A percentile compares a stretch with the other conserved stretches of the same genome.
Conservation (phyloP, 2,113 vertebrate species). For the Tapirus terrestris region DNA sequence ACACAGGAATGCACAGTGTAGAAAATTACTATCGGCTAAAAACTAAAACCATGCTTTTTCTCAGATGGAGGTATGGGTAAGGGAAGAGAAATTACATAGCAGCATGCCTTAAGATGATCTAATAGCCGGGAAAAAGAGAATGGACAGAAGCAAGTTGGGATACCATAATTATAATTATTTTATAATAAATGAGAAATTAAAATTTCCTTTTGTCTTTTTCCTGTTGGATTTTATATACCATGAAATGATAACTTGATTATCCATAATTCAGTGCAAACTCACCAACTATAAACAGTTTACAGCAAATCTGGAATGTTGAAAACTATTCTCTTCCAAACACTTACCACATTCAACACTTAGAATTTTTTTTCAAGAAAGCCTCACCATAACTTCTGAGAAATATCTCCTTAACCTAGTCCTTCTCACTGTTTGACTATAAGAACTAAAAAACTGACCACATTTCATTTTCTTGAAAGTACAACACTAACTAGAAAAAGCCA, state of each 20-base stretch:
- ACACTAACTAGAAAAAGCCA: background rate
- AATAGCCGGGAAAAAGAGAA: background rate
- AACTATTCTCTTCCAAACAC: background rate
- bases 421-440: constrained; percentile 12
- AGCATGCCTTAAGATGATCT: constrained; percentile 24
- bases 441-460: background rate
- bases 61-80: background rate
- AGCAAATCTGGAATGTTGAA: background rate
- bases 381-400: constrained; percentile 40
- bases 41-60: constrained; percentile 3
- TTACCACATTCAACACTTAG: background rate
- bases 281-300: background rate
- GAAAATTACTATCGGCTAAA: constrained; percentile 1
- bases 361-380: background rate
- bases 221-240: background rate
- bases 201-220: constrained; percentile 27
- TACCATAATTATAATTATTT: constrained; percentile 42
- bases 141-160: constrained; percentile 30
- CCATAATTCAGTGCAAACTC: background rate
- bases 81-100: background rate
- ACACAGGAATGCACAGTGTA: background rate
- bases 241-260: constrained; percentile 6
- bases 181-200: background rate
- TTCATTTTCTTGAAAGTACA: constrained; percentile 35
- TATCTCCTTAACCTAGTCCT: constrained; percentile 28